Evolutionary conservation across 2,888 invertebrate genomes (phyloP).

Genomic region (Athetis lepigone): DNA sequence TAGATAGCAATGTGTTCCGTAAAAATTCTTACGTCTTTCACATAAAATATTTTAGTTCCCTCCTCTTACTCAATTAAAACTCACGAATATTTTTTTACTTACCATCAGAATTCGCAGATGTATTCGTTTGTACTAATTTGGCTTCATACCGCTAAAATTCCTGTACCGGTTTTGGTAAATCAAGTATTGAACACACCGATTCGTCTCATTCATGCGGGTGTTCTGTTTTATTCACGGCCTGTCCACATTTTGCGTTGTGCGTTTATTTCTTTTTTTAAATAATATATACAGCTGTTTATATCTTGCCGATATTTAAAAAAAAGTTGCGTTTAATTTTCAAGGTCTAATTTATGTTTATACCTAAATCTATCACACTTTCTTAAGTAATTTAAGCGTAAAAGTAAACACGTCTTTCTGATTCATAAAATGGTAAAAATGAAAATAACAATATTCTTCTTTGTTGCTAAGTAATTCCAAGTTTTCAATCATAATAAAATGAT

Average conservation of each 20-base stretch:
- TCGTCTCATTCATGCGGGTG: conserved; percentile 52
- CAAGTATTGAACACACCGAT: conserved; percentile 46
- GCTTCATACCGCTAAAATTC: conserved; percentile 22
- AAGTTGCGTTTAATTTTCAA: too few relatives aligned
- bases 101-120: conserved; percentile 13
- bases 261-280: conserved; percentile 2
- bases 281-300: too few relatives aligned
- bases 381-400: too few relatives aligned
- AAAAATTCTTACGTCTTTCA: neutral
- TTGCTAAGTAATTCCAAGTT: too few relatives aligned
- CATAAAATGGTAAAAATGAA: too few relatives aligned
- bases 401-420: too few relatives aligned
- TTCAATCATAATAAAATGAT: neutral
- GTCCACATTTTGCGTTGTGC: neutral
- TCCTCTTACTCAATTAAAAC: neutral
- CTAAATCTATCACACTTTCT: too few relatives aligned
- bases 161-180: conserved; percentile 37
- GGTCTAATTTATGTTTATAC: too few relatives aligned
- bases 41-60: neutral
- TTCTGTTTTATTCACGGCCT: neutral
- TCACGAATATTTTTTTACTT: conserved; percentile 3
- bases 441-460: too few relatives aligned
- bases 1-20: neutral
- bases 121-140: conserved; percentile 26
- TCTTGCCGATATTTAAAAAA: too few relatives aligned